Conservation (phyloP, 2,888 invertebrate species). For the Drosophila suboccidentalis region DNA sequence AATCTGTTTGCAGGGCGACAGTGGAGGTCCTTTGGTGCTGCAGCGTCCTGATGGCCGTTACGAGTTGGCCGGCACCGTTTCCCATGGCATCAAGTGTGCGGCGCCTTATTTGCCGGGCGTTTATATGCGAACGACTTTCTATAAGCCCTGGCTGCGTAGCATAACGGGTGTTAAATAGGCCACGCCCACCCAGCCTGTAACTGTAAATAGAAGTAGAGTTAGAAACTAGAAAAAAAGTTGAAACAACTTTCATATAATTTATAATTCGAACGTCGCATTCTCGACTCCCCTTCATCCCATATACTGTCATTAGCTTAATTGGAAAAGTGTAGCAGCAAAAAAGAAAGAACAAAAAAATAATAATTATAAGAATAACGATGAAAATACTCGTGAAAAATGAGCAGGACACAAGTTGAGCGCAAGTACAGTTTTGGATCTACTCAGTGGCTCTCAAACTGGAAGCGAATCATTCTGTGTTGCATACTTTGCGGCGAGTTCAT, state of each 20-base stretch:
- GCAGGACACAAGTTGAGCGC: slow-evolving; percentile 14
- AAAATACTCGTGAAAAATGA: slow-evolving; percentile 14
- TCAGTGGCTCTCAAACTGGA: slow-evolving; percentile 41
- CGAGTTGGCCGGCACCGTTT: slow-evolving; percentile 95
- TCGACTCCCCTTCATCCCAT: slow-evolving; percentile 17
- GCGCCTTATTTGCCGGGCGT: slow-evolving; percentile 96
- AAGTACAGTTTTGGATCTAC: slow-evolving; percentile 28
- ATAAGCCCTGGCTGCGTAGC: slow-evolving; percentile 95
- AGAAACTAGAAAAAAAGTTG: slow-evolving; percentile 43
- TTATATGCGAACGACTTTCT: slow-evolving; percentile 96
- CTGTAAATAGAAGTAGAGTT: slow-evolving; percentile 78
- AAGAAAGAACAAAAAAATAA: slow-evolving; percentile 12
- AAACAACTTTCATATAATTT: slow-evolving; percentile 38
- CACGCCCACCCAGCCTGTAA: slow-evolving; percentile 34
- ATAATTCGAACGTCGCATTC: slow-evolving; percentile 46
- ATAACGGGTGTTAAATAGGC: slow-evolving; percentile 91
- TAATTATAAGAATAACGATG: not conserved
- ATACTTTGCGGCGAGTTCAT: slow-evolving; percentile 39
- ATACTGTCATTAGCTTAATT: slow-evolving; percentile 62
- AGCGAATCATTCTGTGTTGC: slow-evolving; percentile 33
- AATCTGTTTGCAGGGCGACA: slow-evolving; percentile 90
- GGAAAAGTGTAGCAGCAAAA: slow-evolving; percentile 42
- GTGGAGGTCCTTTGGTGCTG: slow-evolving; percentile 95
- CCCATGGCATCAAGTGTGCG: slow-evolving; percentile 97
- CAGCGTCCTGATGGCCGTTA: slow-evolving; percentile 94